Percentiles rank a stretch among this genome's conserved stretches.
Evolutionary conservation across 2,113 vertebrate genomes (phyloP).

Genomic region (Alouatta palliata): DNA sequence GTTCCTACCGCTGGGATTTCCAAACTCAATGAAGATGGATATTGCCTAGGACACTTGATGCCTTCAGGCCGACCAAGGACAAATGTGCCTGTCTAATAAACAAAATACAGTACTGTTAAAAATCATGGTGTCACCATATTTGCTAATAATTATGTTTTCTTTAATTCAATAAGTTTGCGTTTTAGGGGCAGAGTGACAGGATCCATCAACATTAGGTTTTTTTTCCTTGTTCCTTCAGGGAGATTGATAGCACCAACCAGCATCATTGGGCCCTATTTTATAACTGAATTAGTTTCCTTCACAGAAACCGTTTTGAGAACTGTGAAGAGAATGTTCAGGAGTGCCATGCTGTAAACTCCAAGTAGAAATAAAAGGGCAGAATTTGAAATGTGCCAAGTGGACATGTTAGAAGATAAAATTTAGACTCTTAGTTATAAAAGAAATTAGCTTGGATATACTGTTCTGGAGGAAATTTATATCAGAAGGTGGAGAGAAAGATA

Average conservation of each 20-base stretch:
- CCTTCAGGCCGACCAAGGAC: slow-evolving; percentile 26
- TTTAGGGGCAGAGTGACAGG: neutral
- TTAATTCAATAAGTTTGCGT: neutral
- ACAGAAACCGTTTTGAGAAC: neutral
- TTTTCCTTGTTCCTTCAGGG: neutral
- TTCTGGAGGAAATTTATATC: slow-evolving; percentile 28
- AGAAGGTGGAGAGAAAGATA: slow-evolving; percentile 14
- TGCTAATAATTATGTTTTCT: neutral
- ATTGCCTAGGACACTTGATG: neutral
- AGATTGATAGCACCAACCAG: neutral
- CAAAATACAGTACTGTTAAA: neutral
- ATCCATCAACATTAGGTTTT: neutral
- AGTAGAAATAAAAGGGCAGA: neutral
- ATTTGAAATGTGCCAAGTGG: neutral
- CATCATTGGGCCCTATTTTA: neutral
- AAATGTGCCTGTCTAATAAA: neutral
- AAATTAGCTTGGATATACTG: neutral
- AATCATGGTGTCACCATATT: neutral
- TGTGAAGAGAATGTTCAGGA: neutral
- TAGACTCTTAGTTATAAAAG: slow-evolving; percentile 21
- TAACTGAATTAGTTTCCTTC: neutral
- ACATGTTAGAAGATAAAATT: slow-evolving; percentile 19
- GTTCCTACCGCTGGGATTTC: neutral
- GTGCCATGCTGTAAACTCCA: neutral
- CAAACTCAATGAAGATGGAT: slow-evolving; percentile 50